These are phyloP conservation scores for Drosophila hamatofila DNA, from an alignment of 2,888 invertebrate species.

Conservation along the genomic window DNA sequence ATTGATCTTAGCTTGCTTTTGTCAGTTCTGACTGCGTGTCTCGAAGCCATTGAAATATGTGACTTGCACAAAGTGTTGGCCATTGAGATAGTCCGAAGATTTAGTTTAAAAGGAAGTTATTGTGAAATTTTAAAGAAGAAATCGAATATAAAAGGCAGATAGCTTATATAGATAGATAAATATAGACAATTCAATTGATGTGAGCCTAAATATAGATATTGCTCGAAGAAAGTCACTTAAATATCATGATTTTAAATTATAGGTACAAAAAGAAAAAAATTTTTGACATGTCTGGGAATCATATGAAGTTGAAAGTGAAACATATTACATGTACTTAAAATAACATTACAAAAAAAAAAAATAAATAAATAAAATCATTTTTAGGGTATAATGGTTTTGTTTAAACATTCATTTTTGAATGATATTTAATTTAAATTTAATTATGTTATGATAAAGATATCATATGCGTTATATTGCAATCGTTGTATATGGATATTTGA, in stretches of 20 bases:
- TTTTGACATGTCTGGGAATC: too few species aligned
- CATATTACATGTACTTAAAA: too few species aligned
- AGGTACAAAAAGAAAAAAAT: too few species aligned
- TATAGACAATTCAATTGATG: background rate
- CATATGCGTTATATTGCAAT: too few species aligned
- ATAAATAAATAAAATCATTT: too few species aligned
- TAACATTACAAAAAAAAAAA: too few species aligned
- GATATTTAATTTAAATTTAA: too few species aligned
- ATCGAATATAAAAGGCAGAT: background rate
- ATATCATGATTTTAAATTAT: background rate
- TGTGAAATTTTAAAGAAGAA: background rate
- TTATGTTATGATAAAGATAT: too few species aligned
- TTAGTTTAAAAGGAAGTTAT: background rate
- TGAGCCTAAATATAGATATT: background rate
- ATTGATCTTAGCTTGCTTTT: slow-evolving; percentile 51
- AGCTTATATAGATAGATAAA: background rate
- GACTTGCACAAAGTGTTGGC: slow-evolving; percentile 27
- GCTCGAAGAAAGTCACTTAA: background rate
- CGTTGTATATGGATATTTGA: too few species aligned
- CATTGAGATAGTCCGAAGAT: slow-evolving; percentile 1
- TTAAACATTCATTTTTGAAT: too few species aligned
- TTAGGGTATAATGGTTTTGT: too few species aligned
- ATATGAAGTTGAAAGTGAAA: too few species aligned
- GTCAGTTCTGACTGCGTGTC: slow-evolving; percentile 32
- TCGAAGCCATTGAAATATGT: slow-evolving; percentile 14